Conservation (phyloP, 1,140 invertebrate species). For the Drosophila setifemur region DNA sequence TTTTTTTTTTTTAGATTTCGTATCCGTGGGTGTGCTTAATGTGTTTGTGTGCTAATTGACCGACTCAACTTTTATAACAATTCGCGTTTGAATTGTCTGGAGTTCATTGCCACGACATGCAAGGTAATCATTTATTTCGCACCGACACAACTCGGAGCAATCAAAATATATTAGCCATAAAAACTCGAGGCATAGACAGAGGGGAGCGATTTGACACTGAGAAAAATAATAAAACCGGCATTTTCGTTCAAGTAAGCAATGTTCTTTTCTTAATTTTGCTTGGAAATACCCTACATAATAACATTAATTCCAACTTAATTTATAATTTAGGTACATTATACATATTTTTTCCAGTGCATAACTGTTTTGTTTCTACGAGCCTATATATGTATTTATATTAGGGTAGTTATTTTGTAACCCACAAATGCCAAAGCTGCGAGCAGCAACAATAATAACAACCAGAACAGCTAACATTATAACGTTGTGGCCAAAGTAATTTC, state of each 20-base stretch:
- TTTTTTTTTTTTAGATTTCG: not conserved
- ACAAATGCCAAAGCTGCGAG: conserved; percentile 67
- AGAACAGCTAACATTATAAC: conserved; percentile 34
- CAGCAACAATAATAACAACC: conserved; percentile 8
- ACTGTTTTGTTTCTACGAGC: conserved; percentile 6
- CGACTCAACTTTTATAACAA: conserved; percentile 5
- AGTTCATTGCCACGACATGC: conserved; percentile 74
- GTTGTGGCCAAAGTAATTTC: conserved; percentile 67
- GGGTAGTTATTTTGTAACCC: conserved; percentile 69
- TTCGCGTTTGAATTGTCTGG: conserved; percentile 10
- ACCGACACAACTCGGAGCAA: conserved; percentile 21
- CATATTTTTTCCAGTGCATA: not conserved
- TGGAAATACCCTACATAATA: not conserved
- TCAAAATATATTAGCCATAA: conserved; percentile 56
- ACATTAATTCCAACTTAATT: not conserved
- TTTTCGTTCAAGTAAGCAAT: not conserved
- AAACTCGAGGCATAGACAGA: conserved; percentile 6
- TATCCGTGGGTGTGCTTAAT: not conserved
- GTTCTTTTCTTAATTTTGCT: not conserved
- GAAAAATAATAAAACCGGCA: not conserved
- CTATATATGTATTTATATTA: conserved; percentile 47
- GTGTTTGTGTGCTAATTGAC: conserved; percentile 49
- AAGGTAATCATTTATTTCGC: conserved; percentile 64
- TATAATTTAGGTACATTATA: too few species aligned
- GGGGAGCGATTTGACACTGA: conserved; percentile 2